These are phyloP conservation scores for Pteromalus puparum DNA, from an alignment of 1,140 invertebrate species.

Conservation along the genomic window DNA sequence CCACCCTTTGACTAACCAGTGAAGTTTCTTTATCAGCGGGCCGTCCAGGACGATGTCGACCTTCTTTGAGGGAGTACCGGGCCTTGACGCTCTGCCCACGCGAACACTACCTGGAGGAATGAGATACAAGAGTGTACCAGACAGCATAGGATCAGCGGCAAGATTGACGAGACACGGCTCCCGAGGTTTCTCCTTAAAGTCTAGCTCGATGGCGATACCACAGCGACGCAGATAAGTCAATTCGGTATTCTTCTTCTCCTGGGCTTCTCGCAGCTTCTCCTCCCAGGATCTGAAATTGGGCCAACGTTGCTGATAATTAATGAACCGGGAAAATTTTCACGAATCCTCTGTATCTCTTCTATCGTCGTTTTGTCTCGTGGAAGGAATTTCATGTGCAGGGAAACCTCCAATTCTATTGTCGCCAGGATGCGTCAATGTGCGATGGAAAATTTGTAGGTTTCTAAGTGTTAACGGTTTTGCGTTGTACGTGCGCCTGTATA, in stretches of 20 bases:
- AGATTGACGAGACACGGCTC: slow-evolving; percentile 81
- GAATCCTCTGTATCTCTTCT: background rate
- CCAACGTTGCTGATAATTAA: slow-evolving; percentile 10
- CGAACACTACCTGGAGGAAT: slow-evolving; percentile 75
- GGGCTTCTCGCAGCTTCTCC: slow-evolving; percentile 77
- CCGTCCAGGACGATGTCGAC: slow-evolving; percentile 80
- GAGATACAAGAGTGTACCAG: slow-evolving; percentile 81
- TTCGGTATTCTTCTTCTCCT: slow-evolving; percentile 77
- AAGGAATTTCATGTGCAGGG: background rate
- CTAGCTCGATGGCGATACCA: slow-evolving; percentile 75
- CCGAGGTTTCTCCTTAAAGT: slow-evolving; percentile 66
- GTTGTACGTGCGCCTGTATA: background rate
- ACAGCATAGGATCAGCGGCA: slow-evolving; percentile 83
- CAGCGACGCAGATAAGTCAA: slow-evolving; percentile 75
- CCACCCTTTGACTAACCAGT: slow-evolving; percentile 76
- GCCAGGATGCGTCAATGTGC: background rate
- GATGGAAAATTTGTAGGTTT: too few relatives aligned
- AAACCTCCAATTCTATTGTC: background rate
- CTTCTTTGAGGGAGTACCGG: slow-evolving; percentile 55
- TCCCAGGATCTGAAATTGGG: slow-evolving; percentile 68
- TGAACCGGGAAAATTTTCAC: background rate
- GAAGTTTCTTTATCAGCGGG: slow-evolving; percentile 79
- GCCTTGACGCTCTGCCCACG: slow-evolving; percentile 68
- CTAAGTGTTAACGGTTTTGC: too few relatives aligned
- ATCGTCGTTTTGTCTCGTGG: background rate